Evolutionary conservation across 1,140 invertebrate genomes (phyloP).

Genomic region (Apis laboriosa): DNA sequence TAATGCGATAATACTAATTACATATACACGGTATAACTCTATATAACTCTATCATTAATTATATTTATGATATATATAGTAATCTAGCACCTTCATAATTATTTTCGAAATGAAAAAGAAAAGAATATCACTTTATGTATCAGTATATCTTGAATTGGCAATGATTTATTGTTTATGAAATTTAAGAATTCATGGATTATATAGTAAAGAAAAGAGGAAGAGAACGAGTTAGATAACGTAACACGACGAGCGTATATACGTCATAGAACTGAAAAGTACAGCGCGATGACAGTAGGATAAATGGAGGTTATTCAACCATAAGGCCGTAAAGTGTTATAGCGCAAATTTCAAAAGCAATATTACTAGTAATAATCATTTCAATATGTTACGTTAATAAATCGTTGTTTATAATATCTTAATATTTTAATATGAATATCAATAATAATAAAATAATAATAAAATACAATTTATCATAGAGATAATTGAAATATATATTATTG

Average conservation of each 20-base stretch:
- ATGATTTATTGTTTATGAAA: background rate
- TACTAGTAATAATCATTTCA: constrained; percentile 1
- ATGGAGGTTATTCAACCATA: constrained; percentile 24
- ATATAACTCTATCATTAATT: background rate
- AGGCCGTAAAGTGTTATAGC: background rate
- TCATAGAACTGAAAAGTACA: constrained; percentile 1
- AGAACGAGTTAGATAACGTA: background rate
- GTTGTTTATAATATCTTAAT: background rate
- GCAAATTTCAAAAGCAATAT: constrained; percentile 9
- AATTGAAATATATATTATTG: background rate
- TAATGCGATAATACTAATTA: constrained; percentile 15
- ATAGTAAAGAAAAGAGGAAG: background rate
- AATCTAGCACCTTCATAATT: background rate
- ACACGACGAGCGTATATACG: background rate
- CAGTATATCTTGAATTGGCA: background rate
- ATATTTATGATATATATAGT: background rate
- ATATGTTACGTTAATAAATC: background rate
- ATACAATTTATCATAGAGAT: background rate
- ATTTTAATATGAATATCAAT: background rate
- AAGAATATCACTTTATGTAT: background rate
- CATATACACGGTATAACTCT: background rate
- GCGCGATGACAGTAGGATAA: constrained; percentile 4
- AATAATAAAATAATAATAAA: background rate
- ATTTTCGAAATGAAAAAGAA: background rate
- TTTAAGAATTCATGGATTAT: background rate